Conservation (phyloP, 2,113 vertebrate genomes). For the Protobothrops mucrosquamatus region DNA sequence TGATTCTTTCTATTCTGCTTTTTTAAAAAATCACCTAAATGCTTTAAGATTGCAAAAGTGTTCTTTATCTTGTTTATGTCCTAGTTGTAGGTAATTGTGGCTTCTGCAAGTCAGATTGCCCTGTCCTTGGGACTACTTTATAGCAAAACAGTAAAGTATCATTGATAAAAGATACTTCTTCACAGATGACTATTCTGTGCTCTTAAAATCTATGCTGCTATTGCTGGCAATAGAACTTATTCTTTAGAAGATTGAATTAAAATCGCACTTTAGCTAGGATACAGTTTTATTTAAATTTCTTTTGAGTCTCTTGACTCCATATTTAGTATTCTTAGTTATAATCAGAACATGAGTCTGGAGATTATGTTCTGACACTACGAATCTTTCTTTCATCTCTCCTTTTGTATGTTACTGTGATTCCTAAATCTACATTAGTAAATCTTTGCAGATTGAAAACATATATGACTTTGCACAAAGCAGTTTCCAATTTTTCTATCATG, state of each 20-base stretch:
- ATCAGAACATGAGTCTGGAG: neutral
- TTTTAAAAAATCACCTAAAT: constrained; percentile 26
- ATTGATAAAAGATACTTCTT: neutral
- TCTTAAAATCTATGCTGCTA: neutral
- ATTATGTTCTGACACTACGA: neutral
- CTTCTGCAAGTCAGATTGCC: neutral
- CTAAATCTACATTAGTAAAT: neutral
- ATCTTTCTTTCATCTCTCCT: neutral
- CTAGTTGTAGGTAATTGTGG: neutral
- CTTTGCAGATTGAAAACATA: neutral
- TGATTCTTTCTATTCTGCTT: constrained; percentile 47
- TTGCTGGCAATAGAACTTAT: neutral
- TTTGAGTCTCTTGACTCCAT: neutral
- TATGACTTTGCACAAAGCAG: neutral
- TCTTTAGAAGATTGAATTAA: neutral
- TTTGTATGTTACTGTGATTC: neutral
- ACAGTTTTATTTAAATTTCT: neutral
- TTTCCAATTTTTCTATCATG: neutral
- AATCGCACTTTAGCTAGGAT: neutral
- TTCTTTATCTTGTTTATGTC: constrained; percentile 12
- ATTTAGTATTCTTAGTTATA: neutral
- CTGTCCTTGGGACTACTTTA: neutral
- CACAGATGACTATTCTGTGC: neutral
- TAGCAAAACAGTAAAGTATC: neutral
- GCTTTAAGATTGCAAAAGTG: constrained; percentile 34